Evolutionary conservation across 2,113 vertebrate species (phyloP), one percentile per base, ranked within the genome.

Genomic region (Spea bombifrons): DNA sequence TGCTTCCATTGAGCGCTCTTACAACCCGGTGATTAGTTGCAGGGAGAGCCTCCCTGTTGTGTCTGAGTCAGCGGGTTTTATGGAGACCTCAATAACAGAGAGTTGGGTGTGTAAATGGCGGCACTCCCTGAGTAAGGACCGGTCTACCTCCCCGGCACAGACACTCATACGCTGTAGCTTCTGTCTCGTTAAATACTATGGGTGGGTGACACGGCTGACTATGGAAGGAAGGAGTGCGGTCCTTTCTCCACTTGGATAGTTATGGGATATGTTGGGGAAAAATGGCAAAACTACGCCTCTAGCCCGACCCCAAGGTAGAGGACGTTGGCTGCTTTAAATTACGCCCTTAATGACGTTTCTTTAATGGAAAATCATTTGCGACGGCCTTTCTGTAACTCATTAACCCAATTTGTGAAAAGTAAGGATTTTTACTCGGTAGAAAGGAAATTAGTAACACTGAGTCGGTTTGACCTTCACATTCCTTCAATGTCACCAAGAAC

Each of bases 361-460:
- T 45, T 30, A 17, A 46, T 59, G 55, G 70, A 63, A 46, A 17
- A 0, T 5, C n/a, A n/a, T 64, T 50, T 10, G 48, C 48, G 49
- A 61, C 50, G n/a, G 13, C 49, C 16, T 76, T n/a, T 52, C 13
- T 10, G 46, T 68, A 47, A 70, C 66, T 70, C 16, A 77, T 77
- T 77, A 77, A 77, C 66, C 66, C 8, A 9, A 49, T 71, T 9
- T 7, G 43, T 52, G 17, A 75, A 75, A 53, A 57, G 10, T 52
- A 43, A 5, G 9, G 44, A 43, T 57, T 30, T 16, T 46, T 47
- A 10, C 67, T 76, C 4, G 3, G 0, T 43, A 9, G 15, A 5
- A 3, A 63, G 53, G 66, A 77, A 50, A 44, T 77, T 17, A 55
- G 46, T 49, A 43, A 45, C 15, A 13, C 4, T 9, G 45, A 16